Conservation (phyloP, 2,888 invertebrate species). For the Ctena decussata region DNA sequence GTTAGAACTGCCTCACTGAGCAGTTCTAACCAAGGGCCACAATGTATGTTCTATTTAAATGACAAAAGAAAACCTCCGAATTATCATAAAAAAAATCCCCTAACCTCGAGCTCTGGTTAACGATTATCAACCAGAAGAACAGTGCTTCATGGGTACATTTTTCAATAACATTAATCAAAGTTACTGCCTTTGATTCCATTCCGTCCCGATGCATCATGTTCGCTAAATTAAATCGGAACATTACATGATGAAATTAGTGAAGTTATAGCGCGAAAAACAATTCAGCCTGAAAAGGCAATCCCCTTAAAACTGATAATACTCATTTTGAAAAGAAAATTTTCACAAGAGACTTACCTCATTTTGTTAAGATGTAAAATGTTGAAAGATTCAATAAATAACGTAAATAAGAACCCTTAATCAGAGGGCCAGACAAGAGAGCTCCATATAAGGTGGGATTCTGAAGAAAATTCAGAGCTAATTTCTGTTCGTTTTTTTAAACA, state of each 20-base stretch:
- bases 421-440: no score
- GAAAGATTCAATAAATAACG: neutral
- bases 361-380: neutral
- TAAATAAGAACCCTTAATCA: no score
- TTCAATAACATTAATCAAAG: slow-evolving; percentile 2
- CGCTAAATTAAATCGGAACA: neutral
- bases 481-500: no score
- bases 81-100: no score
- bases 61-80: no score
- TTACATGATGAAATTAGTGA: neutral
- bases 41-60: no score
- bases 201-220: neutral
- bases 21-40: no score
- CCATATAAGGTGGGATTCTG: no score
- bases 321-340: neutral
- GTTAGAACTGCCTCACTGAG: no score
- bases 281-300: neutral
- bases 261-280: neutral
- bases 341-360: neutral
- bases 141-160: neutral
- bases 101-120: no score
- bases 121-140: neutral
- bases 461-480: no score
- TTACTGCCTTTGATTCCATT: neutral
- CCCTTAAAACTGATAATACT: neutral